Percentiles rank a stretch among this genome's conserved stretches.
phyloP scores from a whole-genome alignment of 1,140 invertebrate genomes.

The Stegodyphus mimosarum region DNA sequence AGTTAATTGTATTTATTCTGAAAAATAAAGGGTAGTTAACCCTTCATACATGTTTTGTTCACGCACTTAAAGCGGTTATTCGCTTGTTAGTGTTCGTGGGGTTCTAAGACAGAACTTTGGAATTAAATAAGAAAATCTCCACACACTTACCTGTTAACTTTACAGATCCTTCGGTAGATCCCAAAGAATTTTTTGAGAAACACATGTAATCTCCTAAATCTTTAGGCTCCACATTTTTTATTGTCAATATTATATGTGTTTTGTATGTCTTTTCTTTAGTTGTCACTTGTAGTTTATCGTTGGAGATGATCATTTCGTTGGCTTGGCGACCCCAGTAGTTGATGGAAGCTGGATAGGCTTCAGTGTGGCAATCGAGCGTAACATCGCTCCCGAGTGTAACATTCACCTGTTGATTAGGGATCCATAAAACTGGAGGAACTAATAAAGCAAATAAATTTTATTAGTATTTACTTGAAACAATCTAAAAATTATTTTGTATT shows the following conservation, averaged over 20 bases:
- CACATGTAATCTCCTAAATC: conserved; percentile 92
- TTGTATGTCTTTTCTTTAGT: conserved; percentile 52
- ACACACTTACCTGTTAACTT: conserved; percentile 83
- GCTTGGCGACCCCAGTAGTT: conserved; percentile 66
- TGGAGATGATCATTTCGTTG: conserved; percentile 88
- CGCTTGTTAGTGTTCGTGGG: too few relatives aligned
- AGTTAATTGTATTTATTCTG: too few relatives aligned
- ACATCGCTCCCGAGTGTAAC: conserved; percentile 88
- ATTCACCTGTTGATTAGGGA: conserved; percentile 72
- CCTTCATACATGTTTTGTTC: too few relatives aligned
- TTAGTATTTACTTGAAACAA: neutral
- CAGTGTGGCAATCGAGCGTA: conserved; percentile 81
- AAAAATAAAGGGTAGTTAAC: too few relatives aligned
- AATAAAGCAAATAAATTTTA: conserved; percentile 63
- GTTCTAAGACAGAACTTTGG: too few relatives aligned
- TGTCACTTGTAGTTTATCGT: conserved; percentile 80
- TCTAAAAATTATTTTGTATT: too few relatives aligned
- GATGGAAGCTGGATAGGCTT: conserved; percentile 84
- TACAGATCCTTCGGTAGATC: conserved; percentile 90
- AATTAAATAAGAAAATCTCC: too few relatives aligned
- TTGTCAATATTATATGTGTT: conserved; percentile 50
- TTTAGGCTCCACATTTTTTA: conserved; percentile 69
- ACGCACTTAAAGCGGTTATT: too few relatives aligned
- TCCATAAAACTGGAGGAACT: conserved; percentile 71
- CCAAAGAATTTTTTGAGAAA: conserved; percentile 90